These are phyloP conservation scores for Hemistola chrysoprasaria DNA, from an alignment of 2,888 invertebrate species.

Conservation along the genomic window DNA sequence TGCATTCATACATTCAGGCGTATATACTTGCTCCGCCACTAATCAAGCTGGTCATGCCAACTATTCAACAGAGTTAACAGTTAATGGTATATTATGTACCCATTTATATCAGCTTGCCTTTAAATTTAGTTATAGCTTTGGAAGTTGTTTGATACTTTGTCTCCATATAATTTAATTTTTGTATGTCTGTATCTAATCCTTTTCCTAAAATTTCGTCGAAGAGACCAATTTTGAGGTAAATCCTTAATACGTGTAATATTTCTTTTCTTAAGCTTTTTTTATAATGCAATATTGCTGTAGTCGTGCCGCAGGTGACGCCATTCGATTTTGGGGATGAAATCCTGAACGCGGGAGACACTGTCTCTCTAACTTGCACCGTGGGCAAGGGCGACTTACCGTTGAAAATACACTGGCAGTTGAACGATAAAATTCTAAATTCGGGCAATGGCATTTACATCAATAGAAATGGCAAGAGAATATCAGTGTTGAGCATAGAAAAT, in stretches of 20 bases:
- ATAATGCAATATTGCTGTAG: constrained; percentile 59
- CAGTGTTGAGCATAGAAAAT: constrained; percentile 85
- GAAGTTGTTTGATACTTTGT: constrained; percentile 20
- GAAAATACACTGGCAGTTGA: constrained; percentile 87
- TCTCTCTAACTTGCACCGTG: constrained; percentile 86
- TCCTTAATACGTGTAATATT: not conserved
- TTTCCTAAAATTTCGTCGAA: constrained; percentile 1
- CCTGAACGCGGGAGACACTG: constrained; percentile 87
- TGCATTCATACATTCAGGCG: constrained; percentile 87
- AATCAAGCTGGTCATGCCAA: constrained; percentile 86
- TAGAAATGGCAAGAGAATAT: constrained; percentile 84
- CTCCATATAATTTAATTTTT: constrained; percentile 11
- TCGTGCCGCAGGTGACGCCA: constrained; percentile 90
- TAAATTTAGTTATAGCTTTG: constrained; percentile 20
- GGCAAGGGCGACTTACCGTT: constrained; percentile 88
- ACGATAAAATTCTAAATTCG: constrained; percentile 76
- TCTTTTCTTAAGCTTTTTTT: not conserved
- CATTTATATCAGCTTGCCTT: constrained; percentile 18
- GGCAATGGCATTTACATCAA: constrained; percentile 83
- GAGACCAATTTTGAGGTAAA: too few species aligned
- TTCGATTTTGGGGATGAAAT: constrained; percentile 90
- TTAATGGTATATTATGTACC: constrained; percentile 83
- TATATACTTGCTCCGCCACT: constrained; percentile 87
- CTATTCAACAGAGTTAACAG: constrained; percentile 85
- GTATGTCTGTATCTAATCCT: constrained; percentile 8